Evolutionary conservation across 2,113 vertebrate genomes (phyloP).

Genomic region (Microcebus lehilahytsara): DNA sequence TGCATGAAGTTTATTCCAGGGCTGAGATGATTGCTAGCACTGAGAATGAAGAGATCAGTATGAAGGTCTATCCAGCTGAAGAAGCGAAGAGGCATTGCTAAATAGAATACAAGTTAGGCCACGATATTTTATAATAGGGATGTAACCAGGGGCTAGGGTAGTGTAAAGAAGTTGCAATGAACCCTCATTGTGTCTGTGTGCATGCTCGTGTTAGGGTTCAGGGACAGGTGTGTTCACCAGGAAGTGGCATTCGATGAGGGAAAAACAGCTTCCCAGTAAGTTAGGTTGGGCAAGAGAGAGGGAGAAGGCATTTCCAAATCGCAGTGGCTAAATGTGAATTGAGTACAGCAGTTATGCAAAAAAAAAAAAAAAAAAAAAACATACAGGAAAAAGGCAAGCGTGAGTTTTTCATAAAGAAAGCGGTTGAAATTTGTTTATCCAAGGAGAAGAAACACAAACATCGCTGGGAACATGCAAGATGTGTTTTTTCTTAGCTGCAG

Average conservation of each 20-base stretch:
- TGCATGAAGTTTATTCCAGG: not conserved
- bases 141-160: not conserved
- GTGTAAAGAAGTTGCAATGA: not conserved
- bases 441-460: not conserved
- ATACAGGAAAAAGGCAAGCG: not conserved
- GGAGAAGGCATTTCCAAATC: not conserved
- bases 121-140: not conserved
- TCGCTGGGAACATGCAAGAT: not conserved
- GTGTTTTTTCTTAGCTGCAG: not conserved
- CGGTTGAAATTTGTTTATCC: not conserved
- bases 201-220: too few relatives aligned
- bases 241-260: not conserved
- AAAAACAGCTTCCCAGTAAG: not conserved
- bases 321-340: not conserved
- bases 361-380: not conserved
- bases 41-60: not conserved
- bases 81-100: not conserved
- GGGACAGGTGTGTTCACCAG: not conserved
- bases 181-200: too few relatives aligned
- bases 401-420: conserved; percentile 28
- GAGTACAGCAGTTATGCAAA: not conserved
- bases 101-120: not conserved
- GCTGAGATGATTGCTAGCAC: not conserved
- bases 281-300: not conserved
- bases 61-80: not conserved